Conservation (phyloP, 2,888 invertebrate genomes). For the Stenodema calcarata region DNA sequence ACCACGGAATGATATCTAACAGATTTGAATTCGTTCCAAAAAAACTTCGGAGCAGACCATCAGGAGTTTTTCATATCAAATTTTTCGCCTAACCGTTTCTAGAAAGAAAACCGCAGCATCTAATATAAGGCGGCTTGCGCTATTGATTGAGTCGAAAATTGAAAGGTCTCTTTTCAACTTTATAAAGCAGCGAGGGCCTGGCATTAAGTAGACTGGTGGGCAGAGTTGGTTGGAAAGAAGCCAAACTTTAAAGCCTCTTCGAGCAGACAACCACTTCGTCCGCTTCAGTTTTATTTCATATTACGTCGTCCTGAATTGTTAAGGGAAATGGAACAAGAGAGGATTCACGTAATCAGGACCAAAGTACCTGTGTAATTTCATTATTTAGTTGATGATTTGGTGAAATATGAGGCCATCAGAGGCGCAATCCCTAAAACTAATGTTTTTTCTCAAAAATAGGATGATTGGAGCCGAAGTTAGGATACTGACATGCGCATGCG, state of each 20-base stretch:
- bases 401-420: no score
- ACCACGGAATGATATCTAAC: background rate
- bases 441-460: no score
- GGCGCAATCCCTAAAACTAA: no score
- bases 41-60: background rate
- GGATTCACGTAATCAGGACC: background rate
- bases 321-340: background rate
- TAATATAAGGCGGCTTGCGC: conserved; percentile 1
- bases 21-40: background rate
- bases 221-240: background rate
- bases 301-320: background rate
- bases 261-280: background rate
- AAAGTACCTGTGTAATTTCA: no score
- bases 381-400: no score
- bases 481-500: no score
- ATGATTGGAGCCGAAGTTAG: no score
- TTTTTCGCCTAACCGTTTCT: background rate
- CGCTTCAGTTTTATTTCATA: background rate
- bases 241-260: conserved; percentile 22
- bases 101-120: background rate
- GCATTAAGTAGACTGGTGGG: conserved; percentile 32
- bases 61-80: background rate
- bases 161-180: conserved; percentile 42
- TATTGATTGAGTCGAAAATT: conserved; percentile 27
- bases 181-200: conserved; percentile 22